A percentile compares a stretch with the other conserved stretches of the same genome.
These are phyloP conservation scores for Achlya flavicornis DNA, from an alignment of 2,888 invertebrate species.

Conservation along the genomic window DNA sequence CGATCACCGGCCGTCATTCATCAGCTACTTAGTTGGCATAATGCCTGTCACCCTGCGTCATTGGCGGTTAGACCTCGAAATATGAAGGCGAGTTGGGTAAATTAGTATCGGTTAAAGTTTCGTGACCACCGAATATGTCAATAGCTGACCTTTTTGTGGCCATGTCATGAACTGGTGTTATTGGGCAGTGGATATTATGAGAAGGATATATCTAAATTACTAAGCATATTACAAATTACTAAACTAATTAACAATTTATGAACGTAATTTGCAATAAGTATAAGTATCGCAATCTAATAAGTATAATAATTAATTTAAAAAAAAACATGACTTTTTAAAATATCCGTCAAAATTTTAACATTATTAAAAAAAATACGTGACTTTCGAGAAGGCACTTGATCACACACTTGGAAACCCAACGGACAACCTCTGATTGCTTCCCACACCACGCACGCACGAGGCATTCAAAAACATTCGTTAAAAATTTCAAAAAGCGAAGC, in stretches of 20 bases:
- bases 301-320: not conserved
- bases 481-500: slow-evolving; percentile 34
- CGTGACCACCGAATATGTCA: slow-evolving; percentile 11
- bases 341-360: slow-evolving; percentile 12
- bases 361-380: slow-evolving; percentile 21
- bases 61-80: slow-evolving; percentile 22
- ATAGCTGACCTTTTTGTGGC: slow-evolving; percentile 7
- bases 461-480: slow-evolving; percentile 20
- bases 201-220: not conserved
- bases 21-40: slow-evolving; percentile 29
- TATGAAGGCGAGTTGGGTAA: slow-evolving; percentile 25
- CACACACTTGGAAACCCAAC: slow-evolving; percentile 30
- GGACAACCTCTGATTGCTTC: slow-evolving; percentile 36
- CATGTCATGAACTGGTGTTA: not conserved
- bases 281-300: not conserved
- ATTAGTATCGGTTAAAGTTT: slow-evolving; percentile 26
- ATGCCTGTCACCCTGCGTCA: slow-evolving; percentile 34
- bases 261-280: not conserved
- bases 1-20: slow-evolving; percentile 20
- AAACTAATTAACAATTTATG: not conserved
- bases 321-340: not conserved
- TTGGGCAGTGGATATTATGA: not conserved
- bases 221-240: not conserved
- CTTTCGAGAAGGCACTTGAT: slow-evolving; percentile 16
- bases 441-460: slow-evolving; percentile 29